Conservation (phyloP, 2,888 invertebrate genomes). For the Mallateleia sp. region DNA sequence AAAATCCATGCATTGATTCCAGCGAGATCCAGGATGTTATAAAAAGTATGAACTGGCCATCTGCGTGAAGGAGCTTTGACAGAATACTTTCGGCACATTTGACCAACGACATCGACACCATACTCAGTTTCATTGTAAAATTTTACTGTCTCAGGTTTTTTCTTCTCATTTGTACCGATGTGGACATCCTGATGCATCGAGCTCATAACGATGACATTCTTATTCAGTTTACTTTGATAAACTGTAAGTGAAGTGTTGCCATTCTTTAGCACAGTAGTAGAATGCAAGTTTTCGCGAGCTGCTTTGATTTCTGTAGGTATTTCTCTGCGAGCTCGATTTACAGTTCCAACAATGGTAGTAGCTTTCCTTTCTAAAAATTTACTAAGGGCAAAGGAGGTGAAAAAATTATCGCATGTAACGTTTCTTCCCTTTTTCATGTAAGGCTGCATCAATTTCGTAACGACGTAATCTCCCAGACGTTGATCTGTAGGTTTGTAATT, state of each 20-base stretch:
- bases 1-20: neutral
- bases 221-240: neutral
- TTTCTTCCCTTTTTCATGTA: slow-evolving; percentile 39
- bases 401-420: slow-evolving; percentile 41
- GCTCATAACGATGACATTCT: slow-evolving; percentile 7
- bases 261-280: neutral
- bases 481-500: too few species aligned
- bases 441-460: slow-evolving; percentile 21
- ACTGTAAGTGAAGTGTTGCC: neutral
- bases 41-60: neutral
- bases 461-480: slow-evolving; percentile 17
- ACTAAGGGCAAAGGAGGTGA: too few species aligned
- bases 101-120: slow-evolving; percentile 7
- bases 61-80: neutral
- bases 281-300: neutral
- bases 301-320: neutral
- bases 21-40: neutral
- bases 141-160: slow-evolving; percentile 1
- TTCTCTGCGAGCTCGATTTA: neutral
- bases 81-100: slow-evolving; percentile 18
- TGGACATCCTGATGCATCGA: neutral
- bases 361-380: too few species aligned
- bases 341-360: neutral
- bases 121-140: slow-evolving; percentile 20
- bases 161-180: neutral